phyloP scores from a whole-genome alignment of 2,797 vertebrate species.

The Anguilla megastoma region DNA sequence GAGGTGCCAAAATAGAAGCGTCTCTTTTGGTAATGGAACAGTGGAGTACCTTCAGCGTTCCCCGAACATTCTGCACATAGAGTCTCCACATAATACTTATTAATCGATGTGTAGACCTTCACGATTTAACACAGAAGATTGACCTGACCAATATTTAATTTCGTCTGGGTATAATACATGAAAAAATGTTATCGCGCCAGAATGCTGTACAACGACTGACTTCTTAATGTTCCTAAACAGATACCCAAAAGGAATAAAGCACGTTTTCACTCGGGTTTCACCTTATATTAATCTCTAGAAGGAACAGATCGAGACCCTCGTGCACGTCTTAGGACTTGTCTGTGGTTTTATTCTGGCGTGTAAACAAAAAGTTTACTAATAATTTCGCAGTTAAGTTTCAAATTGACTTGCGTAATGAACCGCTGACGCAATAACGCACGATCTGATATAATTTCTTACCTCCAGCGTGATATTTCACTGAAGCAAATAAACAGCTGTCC shows the following conservation, averaged over 20 bases:
- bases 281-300: background rate
- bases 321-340: background rate
- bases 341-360: background rate
- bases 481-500: background rate
- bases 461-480: background rate
- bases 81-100: constrained; percentile 33
- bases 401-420: background rate
- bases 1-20: constrained; percentile 63
- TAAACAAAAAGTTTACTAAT: background rate
- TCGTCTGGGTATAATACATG: background rate
- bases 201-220: background rate
- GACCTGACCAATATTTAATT: background rate
- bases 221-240: background rate
- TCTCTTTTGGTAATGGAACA: constrained; percentile 63
- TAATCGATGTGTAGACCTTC: background rate
- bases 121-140: background rate
- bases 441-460: background rate
- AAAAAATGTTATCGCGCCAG: background rate
- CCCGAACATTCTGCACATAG: constrained; percentile 19
- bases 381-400: background rate
- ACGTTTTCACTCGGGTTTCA: background rate
- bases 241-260: no score
- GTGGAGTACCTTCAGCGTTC: constrained; percentile 54
- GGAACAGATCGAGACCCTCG: background rate
- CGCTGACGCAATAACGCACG: background rate